A percentile compares a stretch with the other conserved stretches of the same genome.
Conservation (phyloP, 1,140 invertebrate genomes). For the Lasioglossum baleicum region DNA sequence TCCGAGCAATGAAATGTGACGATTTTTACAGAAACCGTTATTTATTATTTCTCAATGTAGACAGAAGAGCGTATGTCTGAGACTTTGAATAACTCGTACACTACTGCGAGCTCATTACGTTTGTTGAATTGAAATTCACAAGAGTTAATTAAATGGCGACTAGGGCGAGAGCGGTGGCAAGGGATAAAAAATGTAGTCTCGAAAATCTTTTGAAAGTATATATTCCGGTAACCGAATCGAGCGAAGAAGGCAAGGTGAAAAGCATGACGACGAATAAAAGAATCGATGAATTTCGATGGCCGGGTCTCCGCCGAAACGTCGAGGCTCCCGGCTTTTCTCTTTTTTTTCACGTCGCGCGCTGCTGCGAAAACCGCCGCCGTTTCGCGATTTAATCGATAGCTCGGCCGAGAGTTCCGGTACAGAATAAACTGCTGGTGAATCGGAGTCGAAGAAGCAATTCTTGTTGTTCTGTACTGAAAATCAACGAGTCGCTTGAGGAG, state of each 20-base stretch:
- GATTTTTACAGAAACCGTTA: too few species aligned
- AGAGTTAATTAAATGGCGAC: slow-evolving; percentile 32
- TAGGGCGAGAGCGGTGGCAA: not conserved
- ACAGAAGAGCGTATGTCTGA: too few species aligned
- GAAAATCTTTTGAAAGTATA: slow-evolving; percentile 16
- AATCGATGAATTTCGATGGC: slow-evolving; percentile 13
- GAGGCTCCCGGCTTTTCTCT: not conserved
- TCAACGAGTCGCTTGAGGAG: not conserved
- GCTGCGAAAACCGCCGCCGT: not conserved
- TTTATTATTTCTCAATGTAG: too few species aligned
- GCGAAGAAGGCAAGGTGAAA: not conserved
- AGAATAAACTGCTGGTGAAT: not conserved
- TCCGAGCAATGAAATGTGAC: too few species aligned
- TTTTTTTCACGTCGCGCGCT: too few species aligned
- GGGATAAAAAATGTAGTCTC: too few species aligned
- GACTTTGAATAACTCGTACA: too few species aligned
- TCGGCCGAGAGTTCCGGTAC: not conserved
- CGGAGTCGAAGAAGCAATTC: slow-evolving; percentile 1
- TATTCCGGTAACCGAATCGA: not conserved
- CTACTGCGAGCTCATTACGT: not conserved
- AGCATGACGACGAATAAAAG: slow-evolving; percentile 5
- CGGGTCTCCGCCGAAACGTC: not conserved
- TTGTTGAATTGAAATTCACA: not conserved
- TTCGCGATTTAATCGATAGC: slow-evolving; percentile 18
- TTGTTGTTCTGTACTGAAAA: not conserved